Evolutionary conservation across 2,113 vertebrate species (phyloP).

Genomic region (Aphyosemion australe): DNA sequence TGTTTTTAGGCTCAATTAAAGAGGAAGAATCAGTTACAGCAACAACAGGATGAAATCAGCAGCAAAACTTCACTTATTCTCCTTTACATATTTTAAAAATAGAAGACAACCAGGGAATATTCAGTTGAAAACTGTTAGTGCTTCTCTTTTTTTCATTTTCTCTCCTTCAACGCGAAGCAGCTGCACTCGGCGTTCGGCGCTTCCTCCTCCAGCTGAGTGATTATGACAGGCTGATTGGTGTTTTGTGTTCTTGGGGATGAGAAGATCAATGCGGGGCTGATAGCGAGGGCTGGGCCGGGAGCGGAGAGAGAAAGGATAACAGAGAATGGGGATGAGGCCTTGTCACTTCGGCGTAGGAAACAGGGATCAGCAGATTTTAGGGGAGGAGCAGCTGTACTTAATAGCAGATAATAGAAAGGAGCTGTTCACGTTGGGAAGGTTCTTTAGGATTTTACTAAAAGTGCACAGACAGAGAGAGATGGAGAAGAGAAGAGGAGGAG

Average conservation of each 20-base stretch:
- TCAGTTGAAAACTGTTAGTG: slow-evolving; percentile 16
- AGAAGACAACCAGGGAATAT: slow-evolving; percentile 29
- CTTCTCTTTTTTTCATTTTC: slow-evolving; percentile 20
- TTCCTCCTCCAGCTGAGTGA: slow-evolving; percentile 66
- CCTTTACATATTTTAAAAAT: slow-evolving; percentile 47
- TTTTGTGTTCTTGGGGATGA: slow-evolving; percentile 73
- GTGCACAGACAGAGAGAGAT: slow-evolving; percentile 21
- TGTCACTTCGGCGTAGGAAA: slow-evolving; percentile 51
- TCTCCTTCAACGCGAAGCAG: slow-evolving; percentile 48
- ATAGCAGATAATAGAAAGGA: slow-evolving; percentile 40
- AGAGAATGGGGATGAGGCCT: slow-evolving; percentile 44
- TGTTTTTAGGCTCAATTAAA: slow-evolving; percentile 56
- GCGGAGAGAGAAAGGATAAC: slow-evolving; percentile 43
- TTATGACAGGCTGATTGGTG: slow-evolving; percentile 75
- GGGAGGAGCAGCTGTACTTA: slow-evolving; percentile 46
- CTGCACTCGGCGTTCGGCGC: slow-evolving; percentile 41
- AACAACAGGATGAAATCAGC: slow-evolving; percentile 51
- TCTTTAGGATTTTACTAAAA: slow-evolving; percentile 30
- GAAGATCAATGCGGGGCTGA: slow-evolving; percentile 67
- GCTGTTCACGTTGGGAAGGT: slow-evolving; percentile 27
- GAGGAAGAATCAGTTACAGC: slow-evolving; percentile 56
- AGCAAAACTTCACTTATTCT: slow-evolving; percentile 37
- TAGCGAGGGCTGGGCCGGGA: slow-evolving; percentile 50
- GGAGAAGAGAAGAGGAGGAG: slow-evolving; percentile 37
- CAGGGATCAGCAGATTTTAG: slow-evolving; percentile 45